Conservation (phyloP, 2,113 vertebrate species). For the Tonatia bakeri region DNA sequence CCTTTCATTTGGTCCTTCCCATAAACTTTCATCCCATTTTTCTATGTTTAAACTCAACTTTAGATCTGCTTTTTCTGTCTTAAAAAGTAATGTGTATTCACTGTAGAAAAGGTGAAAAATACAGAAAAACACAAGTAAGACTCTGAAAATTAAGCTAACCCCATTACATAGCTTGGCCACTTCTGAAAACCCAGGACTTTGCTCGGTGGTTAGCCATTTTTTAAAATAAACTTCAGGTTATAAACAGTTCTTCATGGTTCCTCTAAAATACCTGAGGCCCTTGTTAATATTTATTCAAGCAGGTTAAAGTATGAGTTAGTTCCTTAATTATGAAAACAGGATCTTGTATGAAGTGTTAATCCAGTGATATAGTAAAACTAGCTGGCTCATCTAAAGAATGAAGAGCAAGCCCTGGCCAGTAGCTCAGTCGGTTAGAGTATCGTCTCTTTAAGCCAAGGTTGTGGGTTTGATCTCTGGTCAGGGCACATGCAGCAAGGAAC, state of each 20-base stretch:
- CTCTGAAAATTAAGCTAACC: neutral
- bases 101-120: neutral
- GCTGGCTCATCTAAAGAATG: neutral
- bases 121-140: neutral
- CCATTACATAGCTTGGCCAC: neutral
- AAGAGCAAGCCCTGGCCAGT: neutral
- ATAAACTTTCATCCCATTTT: neutral
- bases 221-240: constrained; percentile 48
- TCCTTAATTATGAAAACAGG: neutral
- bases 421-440: no score
- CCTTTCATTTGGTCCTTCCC: neutral
- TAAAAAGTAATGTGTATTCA: neutral
- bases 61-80: constrained; percentile 2
- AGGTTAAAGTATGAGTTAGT: constrained; percentile 18
- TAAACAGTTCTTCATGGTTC: constrained; percentile 31
- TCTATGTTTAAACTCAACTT: constrained; percentile 39
- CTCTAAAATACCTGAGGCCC: neutral
- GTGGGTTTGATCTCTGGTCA: no score
- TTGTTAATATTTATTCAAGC: constrained; percentile 69
- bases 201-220: constrained; percentile 53
- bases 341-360: neutral
- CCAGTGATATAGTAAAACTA: neutral
- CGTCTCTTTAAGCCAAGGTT: no score
- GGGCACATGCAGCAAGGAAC: no score
- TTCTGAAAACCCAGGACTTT: neutral